Conservation (phyloP, 2,797 vertebrate genomes). For the Helicolenus hilgendorfi region DNA sequence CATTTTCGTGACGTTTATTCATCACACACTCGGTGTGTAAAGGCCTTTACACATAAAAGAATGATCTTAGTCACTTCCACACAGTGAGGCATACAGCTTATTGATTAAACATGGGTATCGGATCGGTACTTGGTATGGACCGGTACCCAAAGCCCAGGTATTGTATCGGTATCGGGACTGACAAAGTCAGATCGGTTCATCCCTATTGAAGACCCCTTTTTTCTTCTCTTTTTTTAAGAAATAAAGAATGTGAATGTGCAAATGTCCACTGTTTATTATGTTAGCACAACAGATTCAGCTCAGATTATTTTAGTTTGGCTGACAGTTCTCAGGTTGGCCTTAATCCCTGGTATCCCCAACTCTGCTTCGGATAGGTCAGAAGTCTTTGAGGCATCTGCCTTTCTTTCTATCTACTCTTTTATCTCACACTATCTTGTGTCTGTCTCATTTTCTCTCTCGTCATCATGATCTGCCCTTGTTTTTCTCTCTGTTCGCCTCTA, state of each 20-base stretch:
- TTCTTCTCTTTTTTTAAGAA: background rate
- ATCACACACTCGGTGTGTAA: too few relatives aligned
- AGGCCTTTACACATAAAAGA: too few relatives aligned
- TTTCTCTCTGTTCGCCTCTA: background rate
- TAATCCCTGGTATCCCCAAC: background rate
- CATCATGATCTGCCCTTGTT: background rate
- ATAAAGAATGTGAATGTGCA: background rate
- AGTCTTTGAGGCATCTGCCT: background rate
- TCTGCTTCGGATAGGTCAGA: background rate
- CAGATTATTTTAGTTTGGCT: background rate
- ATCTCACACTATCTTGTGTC: background rate
- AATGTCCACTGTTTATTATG: background rate
- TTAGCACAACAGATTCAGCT: background rate
- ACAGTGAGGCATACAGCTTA: too few relatives aligned
- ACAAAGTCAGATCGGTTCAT: too few relatives aligned
- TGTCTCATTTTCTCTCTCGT: background rate
- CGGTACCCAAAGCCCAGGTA: too few relatives aligned
- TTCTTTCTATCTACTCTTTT: background rate
- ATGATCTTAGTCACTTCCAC: too few relatives aligned
- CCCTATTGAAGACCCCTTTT: too few relatives aligned
- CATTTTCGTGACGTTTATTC: too few relatives aligned
- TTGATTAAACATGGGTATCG: too few relatives aligned
- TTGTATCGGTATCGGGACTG: too few relatives aligned
- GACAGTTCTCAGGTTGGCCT: background rate
- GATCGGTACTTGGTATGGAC: too few relatives aligned